Conservation (phyloP, 2,113 vertebrate species). For the Ceyx melanurus region DNA sequence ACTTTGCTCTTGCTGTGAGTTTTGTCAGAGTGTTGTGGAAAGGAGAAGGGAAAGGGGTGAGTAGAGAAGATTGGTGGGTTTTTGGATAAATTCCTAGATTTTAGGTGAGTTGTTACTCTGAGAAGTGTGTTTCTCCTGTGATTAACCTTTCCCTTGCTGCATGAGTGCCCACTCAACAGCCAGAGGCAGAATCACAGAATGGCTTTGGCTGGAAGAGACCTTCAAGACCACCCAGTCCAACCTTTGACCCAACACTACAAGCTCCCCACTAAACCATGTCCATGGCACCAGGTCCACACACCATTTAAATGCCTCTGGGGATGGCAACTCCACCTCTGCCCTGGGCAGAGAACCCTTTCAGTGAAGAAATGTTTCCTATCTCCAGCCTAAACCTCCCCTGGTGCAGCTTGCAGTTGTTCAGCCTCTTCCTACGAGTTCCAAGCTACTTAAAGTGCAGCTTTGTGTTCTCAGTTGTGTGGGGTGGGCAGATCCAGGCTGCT, state of each 20-base stretch:
- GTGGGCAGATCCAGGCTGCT: neutral
- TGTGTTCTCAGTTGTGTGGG: neutral
- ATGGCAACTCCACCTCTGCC: too few relatives aligned
- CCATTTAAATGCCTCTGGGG: too few relatives aligned
- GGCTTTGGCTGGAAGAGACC: too few relatives aligned
- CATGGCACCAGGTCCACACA: too few relatives aligned
- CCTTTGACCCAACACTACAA: too few relatives aligned
- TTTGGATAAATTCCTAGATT: neutral
- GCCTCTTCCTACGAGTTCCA: neutral
- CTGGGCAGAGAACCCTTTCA: too few relatives aligned
- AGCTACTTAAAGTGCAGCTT: rapidly evolving
- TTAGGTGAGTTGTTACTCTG: neutral
- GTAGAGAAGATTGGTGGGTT: neutral
- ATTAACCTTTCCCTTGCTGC: neutral
- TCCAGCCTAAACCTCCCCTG: too few relatives aligned
- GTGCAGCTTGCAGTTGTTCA: neutral
- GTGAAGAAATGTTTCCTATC: too few relatives aligned
- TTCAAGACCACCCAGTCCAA: too few relatives aligned
- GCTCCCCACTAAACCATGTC: too few relatives aligned
- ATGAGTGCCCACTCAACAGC: rapidly evolving
- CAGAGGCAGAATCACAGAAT: too few relatives aligned
- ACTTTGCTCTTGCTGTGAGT: neutral
- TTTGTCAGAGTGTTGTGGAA: neutral
- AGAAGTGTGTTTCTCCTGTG: neutral
- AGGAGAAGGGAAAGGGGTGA: neutral